Base-by-base conservation (phyloP, 1,140 invertebrate genomes). In the Drosophila mojavensis region DNA sequence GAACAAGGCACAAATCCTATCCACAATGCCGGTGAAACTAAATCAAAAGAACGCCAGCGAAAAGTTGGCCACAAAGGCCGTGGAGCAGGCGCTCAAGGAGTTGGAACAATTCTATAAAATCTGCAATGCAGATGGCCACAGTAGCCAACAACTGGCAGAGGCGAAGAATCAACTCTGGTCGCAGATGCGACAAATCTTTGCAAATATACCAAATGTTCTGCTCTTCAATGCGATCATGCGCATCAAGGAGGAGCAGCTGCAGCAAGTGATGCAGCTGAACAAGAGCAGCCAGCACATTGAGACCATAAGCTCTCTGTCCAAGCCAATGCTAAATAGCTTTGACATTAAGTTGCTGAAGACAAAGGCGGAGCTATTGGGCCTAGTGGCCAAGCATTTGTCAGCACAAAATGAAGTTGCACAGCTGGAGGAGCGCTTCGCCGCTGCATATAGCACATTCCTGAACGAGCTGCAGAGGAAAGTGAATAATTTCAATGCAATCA, bases 221-320 rank as follows among this genome's bases (percentile, higher is more conserved):
- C 67, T 92, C 6, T 81, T 92, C 13, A 92, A 81, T 61, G 76
- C 74, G 3, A 84, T 90, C 0, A 75, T 91, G 64, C 79, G 81
- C 26, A 61, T 82, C n/a, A 92, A 90, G 50, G 89, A 89, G 24
- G 79, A 92, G 30, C 82, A 91, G 54, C 51, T 91, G 9, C 83
- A 92, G 54, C 39, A 90, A 5, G 69, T 92, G 13, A 79, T 81
- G 69, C 30, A 81, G 0, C 36, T 92, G 0, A 90, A 83, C 45
- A 79, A 68, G 24, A 59, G 59, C 1, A 41, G 26, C 20, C 15
- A 30, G 1, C 48, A 33, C 3, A 24, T 39, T 2, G 51, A 59
- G 4, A 20, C 62, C 7, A 50, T 51, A 3, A 50, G n/a, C 2
- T 10, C 36, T 4, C 24, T 33, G 1, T n/a, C 50, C 9, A 84